Conservation (phyloP, 1,140 invertebrate genomes). For the Drosophila sechellia region DNA sequence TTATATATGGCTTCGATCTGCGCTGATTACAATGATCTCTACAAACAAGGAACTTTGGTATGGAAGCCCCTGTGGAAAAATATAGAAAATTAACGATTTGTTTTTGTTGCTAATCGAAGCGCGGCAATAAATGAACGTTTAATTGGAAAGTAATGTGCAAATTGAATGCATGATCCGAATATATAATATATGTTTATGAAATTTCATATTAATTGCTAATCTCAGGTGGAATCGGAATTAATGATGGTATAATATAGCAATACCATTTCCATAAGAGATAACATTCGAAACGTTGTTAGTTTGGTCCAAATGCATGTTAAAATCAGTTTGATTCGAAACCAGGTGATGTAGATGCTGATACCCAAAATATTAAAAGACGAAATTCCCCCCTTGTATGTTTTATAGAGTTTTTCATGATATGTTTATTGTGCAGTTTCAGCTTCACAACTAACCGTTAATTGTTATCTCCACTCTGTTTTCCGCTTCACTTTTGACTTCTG, state of each 20-base stretch:
- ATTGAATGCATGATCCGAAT: constrained; percentile 31
- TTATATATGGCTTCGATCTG: constrained; percentile 67
- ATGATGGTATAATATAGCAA: constrained; percentile 6
- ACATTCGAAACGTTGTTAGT: background rate
- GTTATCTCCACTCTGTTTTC: constrained; percentile 18
- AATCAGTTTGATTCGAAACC: background rate
- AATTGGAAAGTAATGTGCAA: constrained; percentile 59
- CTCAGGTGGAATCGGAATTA: constrained; percentile 33
- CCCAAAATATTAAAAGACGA: background rate
- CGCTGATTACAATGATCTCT: constrained; percentile 51
- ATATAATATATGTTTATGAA: constrained; percentile 33
- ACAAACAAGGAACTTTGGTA: constrained; percentile 67
- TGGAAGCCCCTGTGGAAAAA: constrained; percentile 63
- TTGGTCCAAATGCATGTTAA: background rate
- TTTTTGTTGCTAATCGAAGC: constrained; percentile 39
- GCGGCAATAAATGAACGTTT: constrained; percentile 38
- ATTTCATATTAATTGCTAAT: constrained; percentile 18
- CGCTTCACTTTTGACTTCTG: constrained; percentile 9
- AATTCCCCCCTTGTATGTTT: no score
- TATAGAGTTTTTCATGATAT: no score
- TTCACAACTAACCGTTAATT: constrained; percentile 64
- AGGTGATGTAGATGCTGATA: background rate
- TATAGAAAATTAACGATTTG: constrained; percentile 47
- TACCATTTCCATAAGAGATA: background rate
- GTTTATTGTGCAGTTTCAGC: constrained; percentile 35